Base-by-base conservation (phyloP, 2,797 vertebrate species). In the Pygocentrus nattereri region DNA sequence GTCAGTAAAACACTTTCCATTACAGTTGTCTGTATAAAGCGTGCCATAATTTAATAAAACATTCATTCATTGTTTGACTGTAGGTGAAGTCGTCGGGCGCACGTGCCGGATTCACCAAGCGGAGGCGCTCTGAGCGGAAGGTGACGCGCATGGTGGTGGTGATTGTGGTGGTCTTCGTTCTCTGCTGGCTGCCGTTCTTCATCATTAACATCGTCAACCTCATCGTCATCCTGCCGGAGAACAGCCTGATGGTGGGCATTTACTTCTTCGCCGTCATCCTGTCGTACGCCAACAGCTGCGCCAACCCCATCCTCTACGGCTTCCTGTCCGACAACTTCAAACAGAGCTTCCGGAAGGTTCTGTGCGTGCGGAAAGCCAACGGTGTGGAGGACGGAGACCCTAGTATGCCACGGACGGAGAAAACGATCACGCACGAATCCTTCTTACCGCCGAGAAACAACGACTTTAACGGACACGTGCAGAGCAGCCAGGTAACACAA, bases 291-390 rank as follows among this genome's bases (percentile, higher is more conserved):
- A 99, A 99, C 92, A 99, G 97, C 91, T 98, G 97, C 0, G 97
- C 97, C 90, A 99, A 99, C 85, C 98, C 98, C 2, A 90, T 99
- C 87, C 97, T 99, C 74, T 99, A 99, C 0, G 96, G 96, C 88
- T 98, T 99, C 88, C 94, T 99, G 86, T 98, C 97, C 1, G 97
- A 98, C 88, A 98, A 97, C 94, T 98, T 99, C 94, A 96, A 97
- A 88, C 96, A 98, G 91, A 97, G 97, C 81, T 98, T 99, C 92
- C 95, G 94, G 79, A 95, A 97, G 87, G 94, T 96, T 84, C 85
- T 97, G 84, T 96, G 94, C 68, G 90, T 96, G 12, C 92, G 82
- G 5, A 93, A 95, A 25, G 87, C 94, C 11, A 95, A 95, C 0
- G 94, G 95, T 0, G 82, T 94, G 0, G 95, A 97, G 85, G 96